Evolutionary conservation across 2,113 vertebrate species (phyloP).

Genomic region (Petrocephalus zakoni): DNA sequence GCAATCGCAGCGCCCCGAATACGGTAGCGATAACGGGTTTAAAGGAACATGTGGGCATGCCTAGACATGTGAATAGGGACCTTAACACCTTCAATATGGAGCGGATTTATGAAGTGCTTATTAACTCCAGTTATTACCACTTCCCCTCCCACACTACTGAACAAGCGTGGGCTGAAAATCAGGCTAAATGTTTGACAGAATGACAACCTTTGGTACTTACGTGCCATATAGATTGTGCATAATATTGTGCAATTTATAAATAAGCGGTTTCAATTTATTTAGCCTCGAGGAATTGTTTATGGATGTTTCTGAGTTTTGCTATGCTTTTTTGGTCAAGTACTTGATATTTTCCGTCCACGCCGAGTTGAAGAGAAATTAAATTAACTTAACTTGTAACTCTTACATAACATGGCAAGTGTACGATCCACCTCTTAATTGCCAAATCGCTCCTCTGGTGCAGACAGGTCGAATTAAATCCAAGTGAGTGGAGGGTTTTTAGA

Average conservation of each 20-base stretch:
- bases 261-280: constrained; percentile 2
- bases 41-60: constrained; percentile 4
- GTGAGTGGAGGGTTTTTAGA: neutral
- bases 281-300: neutral
- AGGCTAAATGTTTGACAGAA: constrained; percentile 9
- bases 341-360: neutral
- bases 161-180: neutral
- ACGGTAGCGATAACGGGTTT: neutral
- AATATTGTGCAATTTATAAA: neutral
- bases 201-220: neutral
- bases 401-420: neutral
- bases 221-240: neutral
- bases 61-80: constrained; percentile 6
- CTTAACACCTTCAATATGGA: neutral
- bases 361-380: neutral
- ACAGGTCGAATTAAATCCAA: neutral
- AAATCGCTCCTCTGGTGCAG: neutral
- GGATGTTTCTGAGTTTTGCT: neutral
- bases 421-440: neutral
- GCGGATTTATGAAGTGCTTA: constrained; percentile 2
- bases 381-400: neutral
- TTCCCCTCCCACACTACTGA: neutral
- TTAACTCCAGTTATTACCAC: constrained; percentile 12
- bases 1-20: neutral
- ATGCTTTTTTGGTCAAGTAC: neutral